A percentile compares a stretch with the other conserved stretches of the same genome.
Evolutionary conservation across 2,113 vertebrate genomes (phyloP).

Genomic region (Nibea albiflora): DNA sequence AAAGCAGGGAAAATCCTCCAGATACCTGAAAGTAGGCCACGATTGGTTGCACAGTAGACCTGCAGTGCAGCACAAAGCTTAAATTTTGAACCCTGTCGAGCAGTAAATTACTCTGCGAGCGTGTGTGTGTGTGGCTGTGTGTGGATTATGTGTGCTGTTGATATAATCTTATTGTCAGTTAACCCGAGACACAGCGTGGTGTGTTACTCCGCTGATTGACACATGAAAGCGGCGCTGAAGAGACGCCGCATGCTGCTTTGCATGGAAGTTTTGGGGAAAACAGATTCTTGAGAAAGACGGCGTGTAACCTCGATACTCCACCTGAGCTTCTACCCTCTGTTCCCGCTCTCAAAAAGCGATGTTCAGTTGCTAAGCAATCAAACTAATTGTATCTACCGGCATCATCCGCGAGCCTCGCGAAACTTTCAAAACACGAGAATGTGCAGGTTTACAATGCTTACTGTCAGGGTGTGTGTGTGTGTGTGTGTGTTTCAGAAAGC

Average conservation of each 20-base stretch:
- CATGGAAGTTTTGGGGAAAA: conserved; percentile 53
- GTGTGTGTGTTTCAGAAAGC: conserved; percentile 10
- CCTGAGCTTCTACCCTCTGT: conserved; percentile 46
- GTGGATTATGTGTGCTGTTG: conserved; percentile 48
- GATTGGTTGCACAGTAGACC: conserved; percentile 63
- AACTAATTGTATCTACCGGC: conserved; percentile 77
- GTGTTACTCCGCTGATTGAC: conserved; percentile 66
- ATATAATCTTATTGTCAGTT: conserved; percentile 65
- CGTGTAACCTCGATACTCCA: conserved; percentile 54
- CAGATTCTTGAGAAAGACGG: conserved; percentile 47
- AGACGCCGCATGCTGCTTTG: conserved; percentile 37
- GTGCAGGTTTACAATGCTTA: conserved; percentile 22
- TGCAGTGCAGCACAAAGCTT: conserved; percentile 65
- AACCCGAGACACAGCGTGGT: conserved; percentile 57
- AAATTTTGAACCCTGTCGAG: conserved; percentile 51
- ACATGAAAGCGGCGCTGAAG: conserved; percentile 64
- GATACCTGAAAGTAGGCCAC: conserved; percentile 72
- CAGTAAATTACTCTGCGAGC: conserved; percentile 51
- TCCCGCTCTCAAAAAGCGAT: conserved; percentile 44
- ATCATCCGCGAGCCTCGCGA: conserved; percentile 45
- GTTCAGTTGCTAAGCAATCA: conserved; percentile 77
- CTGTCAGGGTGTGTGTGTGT: conserved; percentile 11
- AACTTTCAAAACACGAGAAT: conserved; percentile 55
- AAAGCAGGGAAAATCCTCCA: conserved; percentile 64
- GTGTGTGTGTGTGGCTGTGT: conserved; percentile 5